A percentile compares a stretch with the other conserved stretches of the same genome.
Evolutionary conservation across 2,113 vertebrate genomes (phyloP).

Genomic region (Mugil cephalus): DNA sequence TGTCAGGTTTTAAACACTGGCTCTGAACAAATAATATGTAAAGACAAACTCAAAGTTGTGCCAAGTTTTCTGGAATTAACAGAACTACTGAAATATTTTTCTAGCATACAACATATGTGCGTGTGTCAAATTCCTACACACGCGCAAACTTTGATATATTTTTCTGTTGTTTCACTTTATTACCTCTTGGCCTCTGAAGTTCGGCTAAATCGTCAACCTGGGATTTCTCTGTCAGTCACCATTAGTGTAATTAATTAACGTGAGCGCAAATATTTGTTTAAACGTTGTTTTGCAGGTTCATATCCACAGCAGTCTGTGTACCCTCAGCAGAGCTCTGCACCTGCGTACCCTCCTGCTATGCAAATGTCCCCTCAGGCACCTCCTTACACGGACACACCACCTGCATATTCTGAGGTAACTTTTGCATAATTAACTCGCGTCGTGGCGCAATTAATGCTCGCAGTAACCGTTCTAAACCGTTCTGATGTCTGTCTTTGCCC

Average conservation of each 20-base stretch:
- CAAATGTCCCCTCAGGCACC: constrained; percentile 92
- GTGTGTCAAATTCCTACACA: background rate
- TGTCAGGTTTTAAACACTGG: too few species aligned
- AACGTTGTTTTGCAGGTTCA: constrained; percentile 83
- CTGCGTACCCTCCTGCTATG: constrained; percentile 91
- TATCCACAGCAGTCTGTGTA: constrained; percentile 92
- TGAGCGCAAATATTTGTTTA: background rate
- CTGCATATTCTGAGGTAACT: constrained; percentile 93
- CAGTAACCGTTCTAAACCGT: background rate
- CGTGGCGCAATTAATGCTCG: background rate
- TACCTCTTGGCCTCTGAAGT: too few species aligned
- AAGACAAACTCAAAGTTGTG: background rate
- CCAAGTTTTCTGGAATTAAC: background rate
- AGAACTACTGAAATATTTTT: background rate
- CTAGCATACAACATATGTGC: too few species aligned
- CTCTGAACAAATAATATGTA: too few species aligned
- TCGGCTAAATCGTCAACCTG: background rate
- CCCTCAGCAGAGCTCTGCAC: constrained; percentile 87
- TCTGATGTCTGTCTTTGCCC: background rate
- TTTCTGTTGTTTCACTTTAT: too few species aligned
- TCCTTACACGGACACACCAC: constrained; percentile 92
- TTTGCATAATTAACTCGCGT: background rate
- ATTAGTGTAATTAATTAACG: too few species aligned
- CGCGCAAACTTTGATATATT: too few species aligned
- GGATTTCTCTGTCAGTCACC: background rate